Percentiles rank a stretch among this genome's conserved stretches.
These are phyloP conservation scores for Hippasteria phrygiana DNA, from an alignment of 53 echinoderm and acorn worm genomes.

Conservation along the genomic window DNA sequence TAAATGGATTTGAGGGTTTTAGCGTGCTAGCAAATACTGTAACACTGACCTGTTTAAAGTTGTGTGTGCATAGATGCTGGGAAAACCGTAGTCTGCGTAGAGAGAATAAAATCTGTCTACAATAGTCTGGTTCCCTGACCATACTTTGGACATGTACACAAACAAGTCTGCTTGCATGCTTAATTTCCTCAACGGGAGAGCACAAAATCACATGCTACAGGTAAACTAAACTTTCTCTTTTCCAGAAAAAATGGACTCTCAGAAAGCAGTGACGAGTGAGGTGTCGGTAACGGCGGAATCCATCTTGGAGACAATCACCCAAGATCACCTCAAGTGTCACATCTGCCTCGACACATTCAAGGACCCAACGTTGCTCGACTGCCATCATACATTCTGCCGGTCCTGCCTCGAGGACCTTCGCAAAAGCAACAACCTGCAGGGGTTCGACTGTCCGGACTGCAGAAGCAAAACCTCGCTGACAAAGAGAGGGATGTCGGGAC, in stretches of 20 bases:
- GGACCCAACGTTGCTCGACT: neutral
- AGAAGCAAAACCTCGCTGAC: neutral
- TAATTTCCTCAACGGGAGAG: too few relatives aligned
- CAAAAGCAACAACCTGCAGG: neutral
- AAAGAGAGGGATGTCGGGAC: neutral
- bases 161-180: too few relatives aligned
- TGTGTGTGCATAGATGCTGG: too few relatives aligned
- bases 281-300: neutral
- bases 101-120: too few relatives aligned
- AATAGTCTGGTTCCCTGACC: too few relatives aligned
- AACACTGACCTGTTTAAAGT: too few relatives aligned
- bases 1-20: too few relatives aligned
- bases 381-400: conserved; percentile 37
- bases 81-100: too few relatives aligned
- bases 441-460: neutral
- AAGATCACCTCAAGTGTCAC: conserved; percentile 11
- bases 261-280: neutral
- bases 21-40: too few relatives aligned
- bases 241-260: neutral
- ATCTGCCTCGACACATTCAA: conserved; percentile 19
- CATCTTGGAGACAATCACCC: conserved; percentile 9
- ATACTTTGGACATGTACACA: too few relatives aligned
- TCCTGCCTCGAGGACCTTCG: neutral
- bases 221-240: too few relatives aligned
- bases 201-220: too few relatives aligned